Evolutionary conservation across 2,113 vertebrate species (phyloP).

Genomic region (Phodopus roborovskii): DNA sequence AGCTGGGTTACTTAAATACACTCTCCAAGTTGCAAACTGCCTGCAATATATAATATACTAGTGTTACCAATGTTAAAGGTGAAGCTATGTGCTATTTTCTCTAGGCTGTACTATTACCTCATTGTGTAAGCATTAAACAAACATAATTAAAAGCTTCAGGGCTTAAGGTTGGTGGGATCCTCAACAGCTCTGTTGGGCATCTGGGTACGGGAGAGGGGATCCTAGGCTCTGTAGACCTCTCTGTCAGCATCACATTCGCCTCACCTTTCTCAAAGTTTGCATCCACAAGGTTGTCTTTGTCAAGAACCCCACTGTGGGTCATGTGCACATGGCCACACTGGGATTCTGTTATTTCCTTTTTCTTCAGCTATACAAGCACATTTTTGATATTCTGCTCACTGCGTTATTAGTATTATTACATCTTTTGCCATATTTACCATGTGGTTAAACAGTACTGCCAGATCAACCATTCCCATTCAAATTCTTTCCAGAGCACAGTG

Average conservation of each 20-base stretch:
- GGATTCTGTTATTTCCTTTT: conserved; percentile 2
- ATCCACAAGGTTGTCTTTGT: conserved; percentile 41
- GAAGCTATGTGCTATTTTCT: conserved; percentile 58
- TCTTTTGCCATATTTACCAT: background rate
- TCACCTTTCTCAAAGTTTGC: background rate
- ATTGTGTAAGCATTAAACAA: conserved; percentile 41
- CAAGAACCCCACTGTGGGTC: conserved; percentile 39
- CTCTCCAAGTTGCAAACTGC: conserved; percentile 36
- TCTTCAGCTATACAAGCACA: background rate
- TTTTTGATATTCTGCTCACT: conserved; percentile 17
- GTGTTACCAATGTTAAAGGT: conserved; percentile 25
- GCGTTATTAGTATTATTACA: background rate
- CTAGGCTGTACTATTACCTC: conserved; percentile 21
- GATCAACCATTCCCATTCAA: background rate
- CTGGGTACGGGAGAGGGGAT: background rate
- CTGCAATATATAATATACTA: conserved; percentile 50
- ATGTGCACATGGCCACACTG: background rate
- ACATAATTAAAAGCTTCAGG: conserved; percentile 53
- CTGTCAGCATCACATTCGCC: conserved; percentile 43
- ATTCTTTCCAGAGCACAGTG: conserved; percentile 1
- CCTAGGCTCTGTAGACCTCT: conserved; percentile 44
- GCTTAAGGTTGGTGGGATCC: background rate
- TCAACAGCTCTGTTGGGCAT: background rate
- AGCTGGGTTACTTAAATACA: conserved; percentile 61
- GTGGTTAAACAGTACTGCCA: background rate